Conservation (phyloP, 2,888 invertebrate genomes). For the Amphiduros pacificus region DNA sequence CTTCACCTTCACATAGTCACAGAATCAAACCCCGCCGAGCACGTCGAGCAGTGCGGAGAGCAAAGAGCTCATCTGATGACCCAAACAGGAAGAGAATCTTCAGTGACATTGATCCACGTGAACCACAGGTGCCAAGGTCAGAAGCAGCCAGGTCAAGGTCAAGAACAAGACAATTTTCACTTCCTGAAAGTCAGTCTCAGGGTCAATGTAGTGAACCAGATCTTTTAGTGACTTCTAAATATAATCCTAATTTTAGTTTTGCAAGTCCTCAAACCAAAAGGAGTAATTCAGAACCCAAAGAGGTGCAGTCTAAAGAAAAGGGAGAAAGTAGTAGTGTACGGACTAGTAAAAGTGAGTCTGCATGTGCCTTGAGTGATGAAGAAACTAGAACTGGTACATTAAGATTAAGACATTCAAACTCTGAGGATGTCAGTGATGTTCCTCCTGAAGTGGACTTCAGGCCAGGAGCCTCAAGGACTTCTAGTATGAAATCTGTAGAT, state of each 20-base stretch:
- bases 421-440: neutral
- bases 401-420: no score
- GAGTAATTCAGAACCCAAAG: neutral
- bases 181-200: conserved; percentile 16
- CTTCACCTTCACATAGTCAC: conserved; percentile 3
- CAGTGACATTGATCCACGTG: conserved; percentile 12
- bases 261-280: neutral
- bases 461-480: neutral
- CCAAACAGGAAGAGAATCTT: neutral
- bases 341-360: no score
- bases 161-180: conserved; percentile 10
- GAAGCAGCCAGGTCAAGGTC: neutral
- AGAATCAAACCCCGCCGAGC: conserved; percentile 18
- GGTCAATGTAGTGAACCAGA: conserved; percentile 4
- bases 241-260: neutral
- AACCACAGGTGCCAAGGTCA: conserved; percentile 10
- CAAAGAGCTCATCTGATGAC: conserved; percentile 43
- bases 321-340: no score
- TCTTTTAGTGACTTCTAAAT: neutral
- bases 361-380: no score
- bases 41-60: conserved; percentile 39
- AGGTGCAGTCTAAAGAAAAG: neutral
- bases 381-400: no score
- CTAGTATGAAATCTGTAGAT: neutral
- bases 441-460: neutral